Percentiles rank a stretch among this genome's conserved stretches.
These are phyloP conservation scores for Chloroclystis v-ata DNA, from an alignment of 2,888 invertebrate genomes.

Conservation along the genomic window DNA sequence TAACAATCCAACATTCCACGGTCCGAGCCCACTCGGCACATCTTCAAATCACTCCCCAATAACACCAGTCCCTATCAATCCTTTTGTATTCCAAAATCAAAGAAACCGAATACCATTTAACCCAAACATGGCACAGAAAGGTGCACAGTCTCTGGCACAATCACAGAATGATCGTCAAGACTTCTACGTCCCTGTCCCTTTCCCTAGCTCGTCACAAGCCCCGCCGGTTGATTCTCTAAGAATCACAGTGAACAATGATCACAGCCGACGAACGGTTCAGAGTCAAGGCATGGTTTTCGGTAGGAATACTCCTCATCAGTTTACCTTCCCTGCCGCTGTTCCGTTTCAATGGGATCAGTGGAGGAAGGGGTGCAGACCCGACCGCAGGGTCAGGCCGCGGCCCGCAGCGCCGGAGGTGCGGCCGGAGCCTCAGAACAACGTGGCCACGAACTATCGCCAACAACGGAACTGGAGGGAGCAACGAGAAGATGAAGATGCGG, in stretches of 20 bases:
- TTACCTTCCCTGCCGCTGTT: conserved; percentile 1
- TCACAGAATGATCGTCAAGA: not conserved
- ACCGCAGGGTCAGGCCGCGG: too few relatives aligned
- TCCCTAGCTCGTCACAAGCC: too few relatives aligned
- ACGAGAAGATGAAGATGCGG: conserved; percentile 1
- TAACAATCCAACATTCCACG: not conserved
- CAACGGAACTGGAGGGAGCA: not conserved
- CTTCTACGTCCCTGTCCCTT: too few relatives aligned
- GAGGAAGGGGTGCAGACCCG: not conserved
- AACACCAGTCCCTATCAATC: not conserved
- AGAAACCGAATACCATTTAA: not conserved
- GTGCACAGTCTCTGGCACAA: not conserved
- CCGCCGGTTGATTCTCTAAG: conserved; percentile 1
- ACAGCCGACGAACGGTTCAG: not conserved
- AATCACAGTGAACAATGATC: conserved; percentile 14
- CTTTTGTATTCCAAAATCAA: not conserved
- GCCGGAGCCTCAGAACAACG: too few relatives aligned
- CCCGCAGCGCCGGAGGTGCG: too few relatives aligned
- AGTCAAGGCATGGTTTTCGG: not conserved
- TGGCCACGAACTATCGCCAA: not conserved
- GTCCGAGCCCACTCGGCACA: not conserved
- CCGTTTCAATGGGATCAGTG: conserved; percentile 4
- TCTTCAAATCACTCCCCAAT: not conserved
- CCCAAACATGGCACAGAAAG: not conserved
- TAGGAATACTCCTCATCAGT: not conserved